A percentile compares a stretch with the other conserved stretches of the same genome.
Evolutionary conservation across 2,113 vertebrate genomes (phyloP).

Genomic region (Panurus biarmicus): DNA sequence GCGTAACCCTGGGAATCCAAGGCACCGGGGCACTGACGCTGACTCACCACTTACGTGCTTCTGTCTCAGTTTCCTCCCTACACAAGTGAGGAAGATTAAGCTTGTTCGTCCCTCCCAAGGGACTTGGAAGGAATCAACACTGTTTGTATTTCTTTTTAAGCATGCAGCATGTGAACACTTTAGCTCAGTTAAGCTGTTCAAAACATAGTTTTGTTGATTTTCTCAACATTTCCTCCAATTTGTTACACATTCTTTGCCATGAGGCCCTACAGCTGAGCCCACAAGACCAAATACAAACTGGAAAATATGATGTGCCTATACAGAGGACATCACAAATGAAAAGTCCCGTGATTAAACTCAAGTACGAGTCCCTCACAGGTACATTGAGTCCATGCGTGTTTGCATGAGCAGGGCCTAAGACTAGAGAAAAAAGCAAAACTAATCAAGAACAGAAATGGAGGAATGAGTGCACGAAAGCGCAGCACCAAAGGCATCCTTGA

Average conservation of each 20-base stretch:
- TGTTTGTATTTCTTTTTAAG: background rate
- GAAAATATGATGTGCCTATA: background rate
- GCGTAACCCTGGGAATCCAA: background rate
- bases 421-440: background rate
- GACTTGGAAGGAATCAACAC: background rate
- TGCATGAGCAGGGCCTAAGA: background rate
- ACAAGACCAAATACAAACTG: background rate
- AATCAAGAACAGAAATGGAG: background rate
- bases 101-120: background rate
- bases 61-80: background rate
- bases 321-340: background rate
- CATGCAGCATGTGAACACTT: background rate
- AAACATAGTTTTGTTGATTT: background rate
- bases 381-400: fast-evolving
- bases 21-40: background rate
- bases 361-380: background rate
- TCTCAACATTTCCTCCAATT: background rate
- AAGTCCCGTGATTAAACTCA: background rate
- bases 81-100: background rate
- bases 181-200: background rate
- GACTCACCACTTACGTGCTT: background rate
- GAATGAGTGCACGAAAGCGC: fast-evolving
- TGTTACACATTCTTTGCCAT: background rate
- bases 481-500: background rate
- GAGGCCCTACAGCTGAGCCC: background rate